These are phyloP conservation scores for Proterorhinus semilunaris DNA, from an alignment of 2,113 vertebrate species.

Conservation along the genomic window DNA sequence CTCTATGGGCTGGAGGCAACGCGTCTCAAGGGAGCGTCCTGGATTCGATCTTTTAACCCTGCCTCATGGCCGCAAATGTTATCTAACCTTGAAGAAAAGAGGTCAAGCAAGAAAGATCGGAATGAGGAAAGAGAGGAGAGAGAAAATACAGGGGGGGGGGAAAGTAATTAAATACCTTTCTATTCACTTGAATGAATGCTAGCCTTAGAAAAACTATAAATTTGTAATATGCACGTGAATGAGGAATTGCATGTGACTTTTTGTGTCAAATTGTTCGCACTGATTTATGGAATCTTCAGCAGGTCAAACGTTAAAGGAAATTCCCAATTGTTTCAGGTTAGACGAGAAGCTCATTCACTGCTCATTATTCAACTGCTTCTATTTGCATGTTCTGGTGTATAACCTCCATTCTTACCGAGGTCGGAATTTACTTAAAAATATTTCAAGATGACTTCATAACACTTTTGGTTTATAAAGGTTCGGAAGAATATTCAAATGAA, in stretches of 20 bases:
- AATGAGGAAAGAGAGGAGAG: constrained; percentile 8
- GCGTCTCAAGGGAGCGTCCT: constrained; percentile 43
- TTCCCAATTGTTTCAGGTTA: no score
- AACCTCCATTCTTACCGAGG: no score
- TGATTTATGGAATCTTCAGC: constrained; percentile 9
- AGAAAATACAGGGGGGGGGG: neutral
- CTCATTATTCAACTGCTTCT: no score
- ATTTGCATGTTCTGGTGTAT: no score
- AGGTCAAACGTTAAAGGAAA: neutral
- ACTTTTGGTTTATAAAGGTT: no score
- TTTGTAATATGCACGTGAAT: constrained; percentile 5
- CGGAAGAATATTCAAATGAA: no score
- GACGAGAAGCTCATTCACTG: no score
- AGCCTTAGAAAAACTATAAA: neutral
- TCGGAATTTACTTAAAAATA: no score
- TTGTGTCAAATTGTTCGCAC: neutral
- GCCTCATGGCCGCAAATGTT: constrained; percentile 69
- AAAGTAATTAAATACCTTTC: constrained; percentile 36
- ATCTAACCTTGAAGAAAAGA: constrained; percentile 83
- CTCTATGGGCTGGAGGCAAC: constrained; percentile 46
- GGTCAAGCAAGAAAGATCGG: constrained; percentile 28
- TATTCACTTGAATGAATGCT: constrained; percentile 23
- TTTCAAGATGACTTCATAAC: no score
- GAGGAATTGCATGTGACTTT: neutral
- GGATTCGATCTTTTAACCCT: constrained; percentile 59